Evolutionary conservation across 2,113 vertebrate species (phyloP), one percentile per base, ranked within the genome.

Genomic region (Macrotus californicus): DNA sequence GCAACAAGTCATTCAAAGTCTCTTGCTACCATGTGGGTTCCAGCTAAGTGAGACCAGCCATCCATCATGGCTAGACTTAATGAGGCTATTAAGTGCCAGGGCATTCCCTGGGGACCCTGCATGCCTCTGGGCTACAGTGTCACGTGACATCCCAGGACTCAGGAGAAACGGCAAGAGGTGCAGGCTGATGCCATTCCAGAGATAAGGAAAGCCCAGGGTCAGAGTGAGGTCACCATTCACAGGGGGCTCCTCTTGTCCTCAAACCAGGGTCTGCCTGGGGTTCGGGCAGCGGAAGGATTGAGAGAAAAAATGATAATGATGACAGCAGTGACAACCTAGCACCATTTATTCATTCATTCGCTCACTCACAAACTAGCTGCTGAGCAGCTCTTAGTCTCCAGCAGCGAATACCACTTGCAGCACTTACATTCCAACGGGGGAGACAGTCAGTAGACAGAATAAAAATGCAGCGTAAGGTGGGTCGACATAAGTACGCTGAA

Each of bases 61-160:
- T 93, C 91, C 91, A 96, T 96, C 96, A 91, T 59, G 94, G 97
- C 77, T 46, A 93, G 89, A 91, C 85, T 97, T 95, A 96, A 97
- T 89, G 93, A 97, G 94, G 96, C 97, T 97, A 93, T 97, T 95
- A 96, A 94, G 95, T 95, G 19, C 92, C 96, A 97, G 95, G 67
- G 31, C 46, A 86, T 96, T 97, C 96, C 94, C 75, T 34, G 80
- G 94, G 52, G 86, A 97, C 93, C 72, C 56, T 79, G 83, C 48
- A 1, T 89, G 89, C 66, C 84, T 54, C 82, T 6, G 64, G 77
- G 79, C 72, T 93, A 48, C 56, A 39, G 48, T 56, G 41, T 67
- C 61, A 67, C 29, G 0, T 66, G 67, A 64, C 48, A 14, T 59
- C 87, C 34, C 7, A 34, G 89, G 87, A n/a, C 24, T 19, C 9